Base-by-base conservation (phyloP, 2,113 vertebrate species). In the Vimba vimba region DNA sequence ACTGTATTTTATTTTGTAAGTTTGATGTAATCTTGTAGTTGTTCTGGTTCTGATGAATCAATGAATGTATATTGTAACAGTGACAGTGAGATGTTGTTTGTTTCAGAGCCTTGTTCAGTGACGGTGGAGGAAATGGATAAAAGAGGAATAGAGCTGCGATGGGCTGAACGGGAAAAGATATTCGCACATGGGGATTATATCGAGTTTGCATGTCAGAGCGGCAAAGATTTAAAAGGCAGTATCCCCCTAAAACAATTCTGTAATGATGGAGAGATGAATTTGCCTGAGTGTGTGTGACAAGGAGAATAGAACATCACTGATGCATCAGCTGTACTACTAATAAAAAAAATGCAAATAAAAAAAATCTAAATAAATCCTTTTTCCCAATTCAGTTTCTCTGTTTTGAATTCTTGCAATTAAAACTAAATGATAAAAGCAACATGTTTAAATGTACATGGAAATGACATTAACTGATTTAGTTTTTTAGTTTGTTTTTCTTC, bases 31-130 rank as follows among this genome's bases (percentile, higher is more conserved):
- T 25, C 62, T 30, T 30, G 25, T 66, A 17, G 2, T 3, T 66
- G 12, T 6, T 66, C 21, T 30, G 13, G 12, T 33, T 6, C 57
- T 92, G 91, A 75, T 79, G 82, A 52, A 73, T 43, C 36, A 73
- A 13, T n/a, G 10, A 43, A 69, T 69, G 30, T 12, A 12, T 69
- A 2, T 4, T 21, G 17, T 69, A 4, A 69, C 66, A 36, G 30
- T 69, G 17, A 36, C 3, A 36, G 17, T 69, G 17, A 69, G 7
- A 69, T 36, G 2, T 13, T 68, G 27, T 69, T 69, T 69, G 33
- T 69, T 69, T 36, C 66, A 69, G 66, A 69, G 66, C 7, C 66
- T 30, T 69, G 66, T 69, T 4, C 4, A 36, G 66, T 69, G 66
- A 9, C 30, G 8, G 15, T 36, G 66, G 66, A 69, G 7, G 17